Percentiles rank a stretch among this genome's conserved stretches.
phyloP scores from a whole-genome alignment of 2,113 vertebrate species.

The Ceratotherium simum region DNA sequence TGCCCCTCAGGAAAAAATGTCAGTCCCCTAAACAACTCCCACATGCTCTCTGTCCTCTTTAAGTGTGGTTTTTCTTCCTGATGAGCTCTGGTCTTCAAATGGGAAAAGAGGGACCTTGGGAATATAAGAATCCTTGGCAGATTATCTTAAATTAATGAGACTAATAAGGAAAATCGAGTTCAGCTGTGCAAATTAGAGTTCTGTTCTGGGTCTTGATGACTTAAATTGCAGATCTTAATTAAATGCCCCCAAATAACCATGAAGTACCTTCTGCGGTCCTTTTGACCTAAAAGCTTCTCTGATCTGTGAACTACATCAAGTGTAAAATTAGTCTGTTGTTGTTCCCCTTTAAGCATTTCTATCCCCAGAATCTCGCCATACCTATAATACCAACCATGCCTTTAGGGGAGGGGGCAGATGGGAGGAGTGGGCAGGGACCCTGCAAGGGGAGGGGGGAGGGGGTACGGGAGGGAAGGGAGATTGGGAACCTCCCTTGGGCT shows the following conservation, averaged over 20 bases:
- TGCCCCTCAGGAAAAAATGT: not conserved
- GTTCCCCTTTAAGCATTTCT: not conserved
- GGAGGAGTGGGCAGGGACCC: not conserved
- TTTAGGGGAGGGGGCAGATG: not conserved
- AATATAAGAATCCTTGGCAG: constrained; percentile 61
- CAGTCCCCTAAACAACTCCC: not conserved
- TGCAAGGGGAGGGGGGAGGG: too few relatives aligned
- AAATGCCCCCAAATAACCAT: constrained; percentile 63
- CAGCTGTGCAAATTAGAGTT: constrained; percentile 62
- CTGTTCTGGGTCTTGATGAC: constrained; percentile 61
- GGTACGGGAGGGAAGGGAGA: too few relatives aligned
- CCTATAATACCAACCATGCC: not conserved
- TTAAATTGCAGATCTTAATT: constrained; percentile 80
- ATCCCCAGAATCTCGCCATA: not conserved
- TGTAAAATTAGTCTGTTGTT: constrained; percentile 53
- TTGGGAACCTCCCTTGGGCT: not conserved
- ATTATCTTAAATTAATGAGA: constrained; percentile 74
- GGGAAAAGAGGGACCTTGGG: constrained; percentile 60
- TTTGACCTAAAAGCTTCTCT: constrained; percentile 65
- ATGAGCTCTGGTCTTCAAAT: constrained; percentile 34
- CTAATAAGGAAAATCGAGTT: constrained; percentile 60
- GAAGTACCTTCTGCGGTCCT: constrained; percentile 7
- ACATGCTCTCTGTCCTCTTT: not conserved
- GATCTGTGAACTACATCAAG: constrained; percentile 48
- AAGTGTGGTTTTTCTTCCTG: constrained; percentile 33